Evolutionary conservation across 2,797 vertebrate species (phyloP), one percentile per base, ranked within the genome.

Genomic region (Platalea minor): DNA sequence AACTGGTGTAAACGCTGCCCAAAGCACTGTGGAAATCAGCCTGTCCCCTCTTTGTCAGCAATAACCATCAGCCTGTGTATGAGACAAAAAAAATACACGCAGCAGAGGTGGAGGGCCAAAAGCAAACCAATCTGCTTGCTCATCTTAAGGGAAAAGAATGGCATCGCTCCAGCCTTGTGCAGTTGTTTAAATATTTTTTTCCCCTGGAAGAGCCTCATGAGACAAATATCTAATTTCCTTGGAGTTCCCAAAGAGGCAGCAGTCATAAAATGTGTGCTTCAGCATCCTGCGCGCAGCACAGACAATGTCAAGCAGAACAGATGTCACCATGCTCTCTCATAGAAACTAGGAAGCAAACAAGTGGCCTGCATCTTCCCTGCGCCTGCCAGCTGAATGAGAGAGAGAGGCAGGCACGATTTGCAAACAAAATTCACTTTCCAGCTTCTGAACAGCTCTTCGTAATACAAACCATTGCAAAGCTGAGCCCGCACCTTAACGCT

Each of bases 141-240:
- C 48, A 17, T 37, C 56, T 51, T 75, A 28, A 46, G 46, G 61
- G 57, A 48, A 61, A 75, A 84, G 28, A 84, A 50, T 11, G 24
- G 46, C 69, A 89, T 54, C 33, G 8, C 37, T 81, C 41, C 69
- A 75, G 57, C 15, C 33, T 53, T 6, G 0, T 73, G 43, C 28
- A 57, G 63, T 81, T 88, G 81, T 84, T 95, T 57, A 77, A 91
- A 25, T 70, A 2, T 14, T 61, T 85, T 57, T n/a, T 23, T 3
- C 11, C 26, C 35, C 3, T 33, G 46, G 28, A 87, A 84, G 13
- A 84, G 56, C 43, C 85, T 89, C 7, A 0, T 24, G 85, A 96
- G 87, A 86, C 46, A 89, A 80, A 39, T 64, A 85, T 11, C 75
- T 81, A 70, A 92, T 94, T 92, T 94, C 76, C 79, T 46, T 33